Conservation (phyloP, 2,888 invertebrate genomes). For the Tetanocera ferruginea region DNA sequence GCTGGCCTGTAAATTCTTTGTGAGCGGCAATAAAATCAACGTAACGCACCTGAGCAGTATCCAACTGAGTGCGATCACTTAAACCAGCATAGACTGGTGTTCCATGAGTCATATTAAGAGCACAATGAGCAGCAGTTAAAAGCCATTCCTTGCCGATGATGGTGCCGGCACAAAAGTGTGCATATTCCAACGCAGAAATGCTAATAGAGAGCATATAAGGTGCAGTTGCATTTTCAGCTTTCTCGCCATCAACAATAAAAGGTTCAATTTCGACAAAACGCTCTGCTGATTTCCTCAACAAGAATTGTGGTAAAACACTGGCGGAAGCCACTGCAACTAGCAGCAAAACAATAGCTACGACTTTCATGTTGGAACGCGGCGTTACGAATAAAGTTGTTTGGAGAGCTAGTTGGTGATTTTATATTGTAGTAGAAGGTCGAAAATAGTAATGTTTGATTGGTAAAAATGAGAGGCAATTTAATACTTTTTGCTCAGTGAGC, state of each 20-base stretch:
- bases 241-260: slow-evolving; percentile 57
- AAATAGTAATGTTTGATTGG: neutral
- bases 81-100: slow-evolving; percentile 59
- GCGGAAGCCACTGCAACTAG: slow-evolving; percentile 48
- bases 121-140: slow-evolving; percentile 67
- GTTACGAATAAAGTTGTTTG: neutral
- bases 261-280: slow-evolving; percentile 44
- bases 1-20: slow-evolving; percentile 62
- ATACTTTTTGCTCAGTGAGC: neutral
- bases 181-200: slow-evolving; percentile 52
- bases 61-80: slow-evolving; percentile 53
- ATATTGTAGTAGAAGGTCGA: neutral
- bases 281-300: slow-evolving; percentile 35
- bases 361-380: slow-evolving; percentile 11
- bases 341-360: slow-evolving; percentile 14
- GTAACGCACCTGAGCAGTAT: slow-evolving; percentile 58
- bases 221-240: slow-evolving; percentile 47
- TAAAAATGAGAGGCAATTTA: neutral
- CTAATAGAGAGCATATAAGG: slow-evolving; percentile 60
- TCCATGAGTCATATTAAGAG: slow-evolving; percentile 53
- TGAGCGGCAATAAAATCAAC: slow-evolving; percentile 65
- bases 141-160: slow-evolving; percentile 68
- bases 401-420: neutral
- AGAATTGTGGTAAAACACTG: slow-evolving; percentile 37
- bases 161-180: slow-evolving; percentile 70